phyloP scores from a whole-genome alignment of 2,113 vertebrate genomes.

The Petrocephalus zakoni region DNA sequence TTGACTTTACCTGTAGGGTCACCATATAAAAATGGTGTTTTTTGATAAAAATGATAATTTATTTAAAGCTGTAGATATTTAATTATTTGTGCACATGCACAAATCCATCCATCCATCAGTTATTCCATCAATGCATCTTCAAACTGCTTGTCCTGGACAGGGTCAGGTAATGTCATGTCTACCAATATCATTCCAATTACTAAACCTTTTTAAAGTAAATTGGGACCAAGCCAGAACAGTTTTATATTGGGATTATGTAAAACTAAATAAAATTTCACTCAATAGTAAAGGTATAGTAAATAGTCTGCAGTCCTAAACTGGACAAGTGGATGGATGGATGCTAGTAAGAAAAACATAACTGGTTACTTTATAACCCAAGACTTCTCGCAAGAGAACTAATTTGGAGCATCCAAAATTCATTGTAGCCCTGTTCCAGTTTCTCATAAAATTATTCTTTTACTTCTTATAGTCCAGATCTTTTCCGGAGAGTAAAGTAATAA shows the following conservation, averaged over 20 bases:
- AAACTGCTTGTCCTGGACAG: neutral
- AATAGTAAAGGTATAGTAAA: too few relatives aligned
- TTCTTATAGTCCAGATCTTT: neutral
- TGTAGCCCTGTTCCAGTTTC: neutral
- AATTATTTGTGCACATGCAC: neutral
- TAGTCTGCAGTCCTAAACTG: neutral
- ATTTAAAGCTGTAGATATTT: neutral
- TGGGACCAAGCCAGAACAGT: too few relatives aligned
- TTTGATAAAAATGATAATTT: neutral
- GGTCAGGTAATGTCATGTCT: too few relatives aligned
- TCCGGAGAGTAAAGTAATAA: slow-evolving; percentile 1
- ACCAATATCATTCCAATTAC: too few relatives aligned
- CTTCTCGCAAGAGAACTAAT: neutral
- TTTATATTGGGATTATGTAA: too few relatives aligned
- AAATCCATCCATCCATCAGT: neutral
- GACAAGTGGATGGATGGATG: neutral
- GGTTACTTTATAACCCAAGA: neutral
- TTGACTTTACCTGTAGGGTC: neutral
- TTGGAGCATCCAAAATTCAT: neutral
- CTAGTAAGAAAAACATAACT: neutral
- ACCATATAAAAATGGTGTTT: neutral
- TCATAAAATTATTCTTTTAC: neutral
- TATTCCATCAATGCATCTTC: neutral
- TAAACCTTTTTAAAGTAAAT: too few relatives aligned
- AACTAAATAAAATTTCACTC: too few relatives aligned